phyloP scores from a whole-genome alignment of 2,797 vertebrate species.

The Buphagus erythrorhynchus region DNA sequence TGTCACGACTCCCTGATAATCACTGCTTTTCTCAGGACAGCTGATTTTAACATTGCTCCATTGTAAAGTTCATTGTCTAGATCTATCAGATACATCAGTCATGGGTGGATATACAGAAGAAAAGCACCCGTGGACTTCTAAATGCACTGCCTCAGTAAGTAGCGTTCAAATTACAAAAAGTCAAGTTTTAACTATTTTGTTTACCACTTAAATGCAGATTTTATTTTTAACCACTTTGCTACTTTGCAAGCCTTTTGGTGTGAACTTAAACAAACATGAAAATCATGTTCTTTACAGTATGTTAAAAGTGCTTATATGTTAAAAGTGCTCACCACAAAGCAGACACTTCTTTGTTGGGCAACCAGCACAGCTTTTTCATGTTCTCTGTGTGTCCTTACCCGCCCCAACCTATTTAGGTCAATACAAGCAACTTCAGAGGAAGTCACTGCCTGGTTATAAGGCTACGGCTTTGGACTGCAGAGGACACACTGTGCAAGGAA shows the following conservation, averaged over 20 bases:
- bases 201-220: conserved; percentile 68
- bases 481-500: neutral
- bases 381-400: conserved; percentile 53
- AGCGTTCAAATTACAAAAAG: neutral
- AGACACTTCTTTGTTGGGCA: conserved; percentile 66
- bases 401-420: conserved; percentile 70
- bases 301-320: conserved; percentile 64
- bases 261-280: conserved; percentile 62
- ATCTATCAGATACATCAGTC: neutral
- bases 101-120: neutral
- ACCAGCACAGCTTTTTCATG: conserved; percentile 61
- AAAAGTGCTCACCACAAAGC: conserved; percentile 67
- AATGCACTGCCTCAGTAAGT: neutral
- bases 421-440: conserved; percentile 64
- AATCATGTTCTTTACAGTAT: conserved; percentile 50
- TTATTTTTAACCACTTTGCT: conserved; percentile 40
- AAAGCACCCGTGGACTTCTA: neutral
- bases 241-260: conserved; percentile 54
- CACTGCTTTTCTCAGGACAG: neutral
- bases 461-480: neutral
- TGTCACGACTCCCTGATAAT: neutral
- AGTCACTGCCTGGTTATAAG: conserved; percentile 53
- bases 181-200: conserved; percentile 54
- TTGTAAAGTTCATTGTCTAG: neutral
- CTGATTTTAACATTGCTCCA: neutral